Percentiles rank a stretch among this genome's conserved stretches.
phyloP scores from a whole-genome alignment of 2,797 vertebrate genomes.

The Acipenser ruthenus region DNA sequence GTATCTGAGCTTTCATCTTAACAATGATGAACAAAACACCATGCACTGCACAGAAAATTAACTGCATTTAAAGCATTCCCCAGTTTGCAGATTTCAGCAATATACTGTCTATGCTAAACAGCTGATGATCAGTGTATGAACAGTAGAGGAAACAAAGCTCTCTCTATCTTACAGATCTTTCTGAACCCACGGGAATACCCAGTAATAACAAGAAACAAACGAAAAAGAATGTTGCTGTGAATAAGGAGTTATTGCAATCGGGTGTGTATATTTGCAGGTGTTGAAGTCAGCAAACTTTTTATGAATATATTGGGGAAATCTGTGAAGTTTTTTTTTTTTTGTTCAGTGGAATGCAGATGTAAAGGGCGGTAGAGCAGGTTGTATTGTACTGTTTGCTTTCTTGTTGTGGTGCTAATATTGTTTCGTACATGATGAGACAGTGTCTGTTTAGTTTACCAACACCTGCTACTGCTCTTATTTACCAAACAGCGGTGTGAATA shows the following conservation, averaged over 20 bases:
- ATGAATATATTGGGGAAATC: constrained; percentile 1
- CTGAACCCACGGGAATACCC: not conserved
- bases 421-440: not conserved
- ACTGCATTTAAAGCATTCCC: not conserved
- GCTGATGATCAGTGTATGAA: not conserved
- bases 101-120: not conserved
- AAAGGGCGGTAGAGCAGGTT: not conserved
- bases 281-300: not conserved
- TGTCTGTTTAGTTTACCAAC: constrained; percentile 2
- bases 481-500: constrained; percentile 1
- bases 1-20: not conserved
- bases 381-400: not conserved
- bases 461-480: constrained; percentile 1
- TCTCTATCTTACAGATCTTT: not conserved
- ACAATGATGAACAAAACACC: not conserved
- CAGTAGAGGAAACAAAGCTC: not conserved
- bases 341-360: not conserved
- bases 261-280: constrained; percentile 8
- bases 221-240: constrained; percentile 1
- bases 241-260: not conserved
- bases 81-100: not conserved
- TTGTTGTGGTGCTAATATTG: constrained; percentile 2
- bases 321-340: not conserved
- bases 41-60: not conserved
- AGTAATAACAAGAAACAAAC: not conserved